phyloP scores from a whole-genome alignment of 2,113 vertebrate species.

The Uria aalge region DNA sequence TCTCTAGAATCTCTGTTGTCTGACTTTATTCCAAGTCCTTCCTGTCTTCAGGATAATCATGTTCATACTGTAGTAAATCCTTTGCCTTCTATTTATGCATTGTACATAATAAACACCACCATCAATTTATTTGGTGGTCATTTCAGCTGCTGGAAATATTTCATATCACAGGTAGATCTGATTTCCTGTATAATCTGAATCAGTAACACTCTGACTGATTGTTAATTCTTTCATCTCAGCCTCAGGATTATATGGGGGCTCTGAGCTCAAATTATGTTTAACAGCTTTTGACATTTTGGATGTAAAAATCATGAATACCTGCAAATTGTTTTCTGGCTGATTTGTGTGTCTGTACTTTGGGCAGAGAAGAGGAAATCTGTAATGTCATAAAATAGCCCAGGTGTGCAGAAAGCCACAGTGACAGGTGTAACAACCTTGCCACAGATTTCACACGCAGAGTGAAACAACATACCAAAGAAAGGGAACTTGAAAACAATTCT shows the following conservation, averaged over 20 bases:
- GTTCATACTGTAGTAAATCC: not conserved
- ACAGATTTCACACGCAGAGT: not conserved
- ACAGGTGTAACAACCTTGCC: not conserved
- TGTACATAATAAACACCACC: not conserved
- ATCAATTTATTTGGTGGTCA: not conserved
- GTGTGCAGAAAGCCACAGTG: not conserved
- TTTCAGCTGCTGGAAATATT: slow-evolving; percentile 11
- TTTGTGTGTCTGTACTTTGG: slow-evolving; percentile 19
- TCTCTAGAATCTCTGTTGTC: not conserved
- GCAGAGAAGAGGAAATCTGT: slow-evolving; percentile 13
- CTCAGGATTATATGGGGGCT: not conserved
- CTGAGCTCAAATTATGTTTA: slow-evolving; percentile 31
- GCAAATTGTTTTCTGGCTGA: slow-evolving; percentile 24
- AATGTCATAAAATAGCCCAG: slow-evolving; percentile 3
- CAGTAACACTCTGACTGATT: not conserved
- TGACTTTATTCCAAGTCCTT: not conserved
- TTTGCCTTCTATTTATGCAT: not conserved
- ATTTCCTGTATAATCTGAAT: not conserved
- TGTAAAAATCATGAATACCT: slow-evolving; percentile 19
- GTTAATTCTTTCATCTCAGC: slow-evolving; percentile 33
- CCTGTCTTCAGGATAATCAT: not conserved
- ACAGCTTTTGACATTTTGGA: slow-evolving; percentile 35
- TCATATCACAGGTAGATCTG: not conserved
- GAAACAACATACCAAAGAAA: not conserved
- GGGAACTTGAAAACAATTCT: not conserved